Conservation (phyloP, 2,888 invertebrate genomes). For the Callimorpha dominula region DNA sequence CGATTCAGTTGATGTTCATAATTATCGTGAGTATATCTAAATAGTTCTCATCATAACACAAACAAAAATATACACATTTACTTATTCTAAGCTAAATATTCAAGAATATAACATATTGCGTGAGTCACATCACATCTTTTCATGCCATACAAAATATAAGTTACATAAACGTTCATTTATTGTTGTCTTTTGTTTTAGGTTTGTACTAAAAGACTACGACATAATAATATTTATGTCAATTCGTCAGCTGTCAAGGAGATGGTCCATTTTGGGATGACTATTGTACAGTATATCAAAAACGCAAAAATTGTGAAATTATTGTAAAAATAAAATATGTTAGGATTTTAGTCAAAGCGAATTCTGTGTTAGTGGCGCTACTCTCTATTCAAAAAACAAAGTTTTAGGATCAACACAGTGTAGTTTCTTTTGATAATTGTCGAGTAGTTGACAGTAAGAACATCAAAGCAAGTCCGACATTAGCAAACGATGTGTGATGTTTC, state of each 20-base stretch:
- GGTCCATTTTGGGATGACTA: no score
- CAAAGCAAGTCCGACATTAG: no score
- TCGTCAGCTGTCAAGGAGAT: background rate
- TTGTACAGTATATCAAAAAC: no score
- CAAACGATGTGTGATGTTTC: no score
- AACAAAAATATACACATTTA: slow-evolving; percentile 46
- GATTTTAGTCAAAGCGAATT: no score
- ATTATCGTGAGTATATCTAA: slow-evolving; percentile 21
- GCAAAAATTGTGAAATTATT: no score
- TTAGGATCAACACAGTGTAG: no score
- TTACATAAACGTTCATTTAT: slow-evolving; percentile 27
- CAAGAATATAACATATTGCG: slow-evolving; percentile 34
- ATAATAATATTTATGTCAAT: slow-evolving; percentile 3
- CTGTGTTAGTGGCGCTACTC: no score
- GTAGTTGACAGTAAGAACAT: no score
- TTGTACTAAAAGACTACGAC: slow-evolving; percentile 50
- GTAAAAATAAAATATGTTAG: no score
- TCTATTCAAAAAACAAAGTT: no score
- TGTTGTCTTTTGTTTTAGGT: slow-evolving; percentile 50
- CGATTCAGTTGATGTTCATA: background rate
- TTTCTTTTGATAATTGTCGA: no score
- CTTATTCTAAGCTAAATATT: slow-evolving; percentile 47
- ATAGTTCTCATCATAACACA: slow-evolving; percentile 40
- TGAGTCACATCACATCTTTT: slow-evolving; percentile 37
- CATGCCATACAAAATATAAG: slow-evolving; percentile 21